Percentiles rank a stretch among this genome's conserved stretches.
phyloP scores from a whole-genome alignment of 2,888 invertebrate species.

The Alitta virens region DNA sequence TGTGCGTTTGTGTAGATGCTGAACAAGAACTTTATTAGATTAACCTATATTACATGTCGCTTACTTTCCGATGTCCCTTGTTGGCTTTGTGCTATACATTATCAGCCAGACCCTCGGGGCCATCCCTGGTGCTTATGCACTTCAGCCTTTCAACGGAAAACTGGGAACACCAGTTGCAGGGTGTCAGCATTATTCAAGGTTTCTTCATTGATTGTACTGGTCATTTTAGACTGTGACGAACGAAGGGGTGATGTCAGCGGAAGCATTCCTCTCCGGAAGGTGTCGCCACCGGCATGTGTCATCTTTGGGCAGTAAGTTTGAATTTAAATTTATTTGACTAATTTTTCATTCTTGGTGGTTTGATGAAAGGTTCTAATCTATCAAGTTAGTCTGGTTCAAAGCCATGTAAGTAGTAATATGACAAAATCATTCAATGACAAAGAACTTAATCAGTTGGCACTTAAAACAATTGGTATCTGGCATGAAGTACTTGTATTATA shows the following conservation, averaged over 20 bases:
- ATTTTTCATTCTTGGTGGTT: too few species aligned
- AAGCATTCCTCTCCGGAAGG: slow-evolving; percentile 37
- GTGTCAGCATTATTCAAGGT: slow-evolving; percentile 7
- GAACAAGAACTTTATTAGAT: too few species aligned
- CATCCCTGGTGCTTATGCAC: slow-evolving; percentile 59
- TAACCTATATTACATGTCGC: too few species aligned
- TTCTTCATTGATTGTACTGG: slow-evolving; percentile 32
- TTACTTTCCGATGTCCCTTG: slow-evolving; percentile 71
- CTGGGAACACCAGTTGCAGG: slow-evolving; percentile 17
- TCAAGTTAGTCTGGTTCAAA: too few species aligned
- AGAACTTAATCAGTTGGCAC: too few species aligned
- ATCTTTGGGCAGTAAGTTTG: slow-evolving; percentile 33
- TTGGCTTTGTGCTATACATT: slow-evolving; percentile 75
- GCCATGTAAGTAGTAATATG: too few species aligned
- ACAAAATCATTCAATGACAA: too few species aligned
- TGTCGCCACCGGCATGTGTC: slow-evolving; percentile 34
- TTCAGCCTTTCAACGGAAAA: slow-evolving; percentile 16
- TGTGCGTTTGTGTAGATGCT: too few species aligned
- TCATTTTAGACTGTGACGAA: slow-evolving; percentile 34
- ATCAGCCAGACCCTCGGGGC: slow-evolving; percentile 79
- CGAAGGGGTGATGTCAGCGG: slow-evolving; percentile 30
- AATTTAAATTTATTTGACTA: too few species aligned
- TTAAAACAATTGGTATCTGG: too few species aligned
- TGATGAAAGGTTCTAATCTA: too few species aligned
- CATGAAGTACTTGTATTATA: too few species aligned